Conservation (phyloP, 2,888 invertebrate genomes). For the Lumbricus terrestris region DNA sequence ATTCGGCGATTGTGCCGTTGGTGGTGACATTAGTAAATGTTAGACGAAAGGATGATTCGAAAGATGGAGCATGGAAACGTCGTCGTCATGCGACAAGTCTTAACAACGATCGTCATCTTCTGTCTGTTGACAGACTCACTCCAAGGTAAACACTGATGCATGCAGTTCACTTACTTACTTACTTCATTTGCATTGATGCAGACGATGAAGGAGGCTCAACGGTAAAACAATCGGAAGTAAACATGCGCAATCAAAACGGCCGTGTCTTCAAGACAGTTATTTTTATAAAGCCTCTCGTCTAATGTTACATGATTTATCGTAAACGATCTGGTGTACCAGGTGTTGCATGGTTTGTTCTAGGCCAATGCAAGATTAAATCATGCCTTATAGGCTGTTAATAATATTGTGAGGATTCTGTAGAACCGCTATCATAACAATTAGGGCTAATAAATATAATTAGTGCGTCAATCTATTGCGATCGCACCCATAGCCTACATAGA, state of each 20-base stretch:
- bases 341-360: too few species aligned
- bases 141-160: not conserved
- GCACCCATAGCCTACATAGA: too few species aligned
- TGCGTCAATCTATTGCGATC: too few species aligned
- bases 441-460: too few species aligned
- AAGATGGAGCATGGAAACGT: not conserved
- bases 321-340: too few species aligned
- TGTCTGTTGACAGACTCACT: not conserved
- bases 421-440: too few species aligned
- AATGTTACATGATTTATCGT: too few species aligned
- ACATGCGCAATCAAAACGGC: not conserved
- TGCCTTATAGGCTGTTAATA: too few species aligned
- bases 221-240: not conserved
- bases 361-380: too few species aligned
- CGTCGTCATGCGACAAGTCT: not conserved
- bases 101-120: not conserved
- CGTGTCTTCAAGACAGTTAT: not conserved
- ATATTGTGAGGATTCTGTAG: too few species aligned
- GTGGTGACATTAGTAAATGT: not conserved
- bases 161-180: not conserved
- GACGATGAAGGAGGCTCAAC: not conserved
- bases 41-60: not conserved
- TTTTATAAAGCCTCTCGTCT: too few species aligned
- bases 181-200: not conserved
- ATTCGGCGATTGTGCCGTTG: not conserved